Evolutionary conservation across 2,888 invertebrate species (phyloP), one percentile per base, ranked within the genome.

Genomic region (Nymphalis c-album): DNA sequence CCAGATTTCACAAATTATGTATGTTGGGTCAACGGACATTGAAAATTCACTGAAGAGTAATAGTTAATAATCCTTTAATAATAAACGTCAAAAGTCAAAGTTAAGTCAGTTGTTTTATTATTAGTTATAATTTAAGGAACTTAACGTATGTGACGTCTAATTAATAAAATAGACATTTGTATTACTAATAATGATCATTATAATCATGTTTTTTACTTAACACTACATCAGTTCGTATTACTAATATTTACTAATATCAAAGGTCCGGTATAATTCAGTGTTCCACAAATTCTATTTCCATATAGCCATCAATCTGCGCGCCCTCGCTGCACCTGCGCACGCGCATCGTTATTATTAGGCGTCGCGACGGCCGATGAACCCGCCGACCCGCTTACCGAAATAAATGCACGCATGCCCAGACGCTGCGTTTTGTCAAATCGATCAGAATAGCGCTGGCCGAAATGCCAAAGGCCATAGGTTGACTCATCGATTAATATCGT

Each of bases 311-410:
- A 61, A 72, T 71, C 68, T 73, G 57, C 62, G 67, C 55, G 57
- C 69, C 72, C 66, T 67, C 71, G 60, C 67, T 85, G 87, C 90
- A 88, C 89, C 87, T 90, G 90, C 88, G 85, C 84, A 75, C 70
- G 82, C 84, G 84, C 86, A 83, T 86, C 84, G 81, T 78, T 85
- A 87, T 85, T 87, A 83, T 86, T 84, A 87, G 88, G 80, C 88
- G 87, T 86, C 90, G 90, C 89, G 89, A 85, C 90, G 88, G 88
- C 68, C 90, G 80, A 85, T 81, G 89, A 88, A 86, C 88, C 83
- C 85, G 72, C 73, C 90, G 91, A 91, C 91, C 91, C 85, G 87
- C 85, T 90, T 91, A 87, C 90, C 86, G 85, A 91, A 90, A 91
- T 91, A 91, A 82, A 81, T 71, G 69, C 74, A 31, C 35, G 55